Conservation (phyloP, 2,888 invertebrate species). For the Frankliniella fusca region DNA sequence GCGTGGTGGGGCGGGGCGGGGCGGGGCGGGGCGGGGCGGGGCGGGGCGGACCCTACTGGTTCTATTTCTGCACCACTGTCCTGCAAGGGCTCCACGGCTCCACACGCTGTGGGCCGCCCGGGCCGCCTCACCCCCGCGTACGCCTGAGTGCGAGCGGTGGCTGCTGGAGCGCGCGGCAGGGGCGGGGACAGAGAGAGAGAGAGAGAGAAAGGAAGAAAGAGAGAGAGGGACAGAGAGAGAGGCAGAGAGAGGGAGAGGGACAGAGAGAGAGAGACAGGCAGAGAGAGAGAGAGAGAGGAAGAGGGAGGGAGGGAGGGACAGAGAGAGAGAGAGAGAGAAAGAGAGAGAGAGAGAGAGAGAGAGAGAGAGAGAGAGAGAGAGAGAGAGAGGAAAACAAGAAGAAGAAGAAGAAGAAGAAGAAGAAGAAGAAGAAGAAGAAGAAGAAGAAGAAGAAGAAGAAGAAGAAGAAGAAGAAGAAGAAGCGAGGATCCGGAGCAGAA, state of each 20-base stretch:
- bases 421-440: no score
- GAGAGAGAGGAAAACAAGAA: no score
- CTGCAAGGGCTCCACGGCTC: neutral
- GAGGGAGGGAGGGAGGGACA: no score
- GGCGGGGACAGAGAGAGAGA: conserved; percentile 34
- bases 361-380: no score
- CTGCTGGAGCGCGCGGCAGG: conserved; percentile 39
- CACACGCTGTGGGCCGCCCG: no score
- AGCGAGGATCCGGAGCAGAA: no score
- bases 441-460: no score
- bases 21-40: neutral
- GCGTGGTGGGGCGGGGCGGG: neutral
- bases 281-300: no score
- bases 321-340: no score
- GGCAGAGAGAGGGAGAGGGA: neutral
- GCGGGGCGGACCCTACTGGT: neutral
- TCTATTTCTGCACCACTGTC: neutral
- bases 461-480: no score
- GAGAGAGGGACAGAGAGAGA: conserved; percentile 33
- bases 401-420: no score
- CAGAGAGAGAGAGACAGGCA: neutral
- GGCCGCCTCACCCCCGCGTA: neutral
- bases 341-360: no score
- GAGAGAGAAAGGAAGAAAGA: conserved; percentile 33
- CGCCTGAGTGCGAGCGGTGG: neutral